Conservation (phyloP, 2,797 vertebrate genomes). For the Typhlichthys subterraneus region DNA sequence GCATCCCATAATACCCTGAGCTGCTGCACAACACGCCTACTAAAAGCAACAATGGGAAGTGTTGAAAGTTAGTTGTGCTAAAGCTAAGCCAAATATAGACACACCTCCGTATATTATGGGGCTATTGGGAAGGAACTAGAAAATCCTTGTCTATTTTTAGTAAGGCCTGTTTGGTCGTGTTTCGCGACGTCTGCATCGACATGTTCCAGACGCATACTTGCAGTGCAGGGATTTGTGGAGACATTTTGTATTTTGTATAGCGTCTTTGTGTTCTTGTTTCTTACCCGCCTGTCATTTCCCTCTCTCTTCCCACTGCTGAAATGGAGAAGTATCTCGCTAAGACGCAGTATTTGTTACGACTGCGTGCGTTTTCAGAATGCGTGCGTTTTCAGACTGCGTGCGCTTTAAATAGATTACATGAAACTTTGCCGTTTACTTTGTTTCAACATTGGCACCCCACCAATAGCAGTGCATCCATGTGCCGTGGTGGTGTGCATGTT, state of each 20-base stretch:
- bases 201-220: conserved; percentile 40
- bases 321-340: conserved; percentile 22
- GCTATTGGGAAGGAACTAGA: conserved; percentile 27
- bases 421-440: not conserved
- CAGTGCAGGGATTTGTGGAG: conserved; percentile 22
- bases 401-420: not conserved
- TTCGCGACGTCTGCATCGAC: conserved; percentile 45
- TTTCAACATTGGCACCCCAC: not conserved
- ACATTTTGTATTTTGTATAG: conserved; percentile 9
- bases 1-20: conserved; percentile 33
- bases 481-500: no score
- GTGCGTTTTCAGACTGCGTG: no score
- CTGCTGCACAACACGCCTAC: conserved; percentile 15
- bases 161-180: conserved; percentile 61
- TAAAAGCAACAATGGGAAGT: conserved; percentile 59
- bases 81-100: conserved; percentile 60
- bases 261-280: conserved; percentile 12
- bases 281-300: conserved; percentile 10
- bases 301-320: conserved; percentile 15
- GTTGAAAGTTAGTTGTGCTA: conserved; percentile 49
- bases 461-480: not conserved
- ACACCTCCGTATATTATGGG: conserved; percentile 45
- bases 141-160: conserved; percentile 67
- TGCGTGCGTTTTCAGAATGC: not conserved
- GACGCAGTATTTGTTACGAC: not conserved